Percentiles rank a stretch among this genome's conserved stretches.
These are phyloP conservation scores for Madoqua kirkii DNA, from an alignment of 2,113 vertebrate genomes.

Conservation along the genomic window DNA sequence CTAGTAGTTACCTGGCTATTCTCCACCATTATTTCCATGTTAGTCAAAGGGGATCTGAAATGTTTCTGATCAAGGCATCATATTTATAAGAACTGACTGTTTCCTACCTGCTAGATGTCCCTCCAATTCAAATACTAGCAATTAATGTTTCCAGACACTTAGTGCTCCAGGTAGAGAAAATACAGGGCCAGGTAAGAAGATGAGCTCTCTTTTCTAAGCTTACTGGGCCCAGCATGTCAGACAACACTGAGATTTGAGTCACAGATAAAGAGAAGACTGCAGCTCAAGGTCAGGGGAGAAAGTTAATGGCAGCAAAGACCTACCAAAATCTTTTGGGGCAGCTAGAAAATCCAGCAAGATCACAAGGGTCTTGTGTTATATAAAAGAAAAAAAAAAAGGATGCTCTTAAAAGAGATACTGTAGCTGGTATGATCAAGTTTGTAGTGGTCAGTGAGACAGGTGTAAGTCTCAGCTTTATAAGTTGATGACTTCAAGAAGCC, in stretches of 20 bases:
- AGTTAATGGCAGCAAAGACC: neutral
- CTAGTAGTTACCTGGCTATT: neutral
- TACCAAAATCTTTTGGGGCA: neutral
- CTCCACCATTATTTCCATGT: neutral
- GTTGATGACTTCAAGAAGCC: neutral
- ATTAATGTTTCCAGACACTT: neutral
- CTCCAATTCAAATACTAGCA: neutral
- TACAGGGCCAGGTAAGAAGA: neutral
- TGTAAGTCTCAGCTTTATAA: neutral
- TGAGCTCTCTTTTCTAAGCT: neutral
- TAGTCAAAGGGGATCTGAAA: neutral
- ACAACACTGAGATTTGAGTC: neutral
- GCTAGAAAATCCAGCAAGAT: neutral
- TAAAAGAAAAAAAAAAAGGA: neutral
- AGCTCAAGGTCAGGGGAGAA: neutral
- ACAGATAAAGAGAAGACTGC: neutral
- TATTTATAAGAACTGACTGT: neutral
- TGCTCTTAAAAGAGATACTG: neutral
- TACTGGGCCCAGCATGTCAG: neutral
- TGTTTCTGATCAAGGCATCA: neutral
- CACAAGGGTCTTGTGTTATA: neutral
- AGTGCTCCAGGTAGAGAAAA: neutral
- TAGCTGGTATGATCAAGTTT: neutral
- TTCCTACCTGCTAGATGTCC: neutral
- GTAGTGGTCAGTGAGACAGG: neutral